These are phyloP conservation scores for Acanthurus lineatus DNA, from an alignment of 2,797 vertebrate genomes.

Conservation along the genomic window DNA sequence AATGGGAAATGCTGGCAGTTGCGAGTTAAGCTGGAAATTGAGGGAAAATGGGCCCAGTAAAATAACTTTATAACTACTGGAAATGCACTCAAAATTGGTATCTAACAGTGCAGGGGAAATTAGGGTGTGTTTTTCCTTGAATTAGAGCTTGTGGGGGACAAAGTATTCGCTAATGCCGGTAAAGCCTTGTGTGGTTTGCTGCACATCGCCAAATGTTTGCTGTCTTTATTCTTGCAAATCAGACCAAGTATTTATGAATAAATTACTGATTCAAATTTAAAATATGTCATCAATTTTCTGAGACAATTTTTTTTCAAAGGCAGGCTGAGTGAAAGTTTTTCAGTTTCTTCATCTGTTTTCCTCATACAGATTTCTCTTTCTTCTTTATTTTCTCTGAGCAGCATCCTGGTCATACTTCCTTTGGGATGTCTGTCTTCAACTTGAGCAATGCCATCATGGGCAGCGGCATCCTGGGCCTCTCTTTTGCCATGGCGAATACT, in stretches of 20 bases:
- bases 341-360: neutral
- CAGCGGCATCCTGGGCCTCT: constrained; percentile 96
- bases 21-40: neutral
- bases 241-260: rapidly evolving
- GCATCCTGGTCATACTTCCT: constrained; percentile 93
- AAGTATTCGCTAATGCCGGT: neutral
- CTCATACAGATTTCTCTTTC: neutral
- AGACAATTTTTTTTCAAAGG: neutral
- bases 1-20: constrained; percentile 13
- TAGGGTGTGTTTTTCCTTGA: constrained; percentile 11
- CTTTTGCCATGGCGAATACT: constrained; percentile 98
- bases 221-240: neutral
- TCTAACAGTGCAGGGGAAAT: neutral
- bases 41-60: constrained; percentile 3
- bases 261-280: neutral
- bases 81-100: neutral
- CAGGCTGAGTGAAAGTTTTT: neutral
- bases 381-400: constrained; percentile 70
- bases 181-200: neutral
- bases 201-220: constrained; percentile 4
- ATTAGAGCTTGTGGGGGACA: neutral
- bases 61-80: constrained; percentile 11
- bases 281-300: neutral
- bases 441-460: constrained; percentile 99
- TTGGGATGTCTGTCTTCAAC: constrained; percentile 97